Base-by-base conservation (phyloP, 2,888 invertebrate species). In the Pterobdella sp. region DNA sequence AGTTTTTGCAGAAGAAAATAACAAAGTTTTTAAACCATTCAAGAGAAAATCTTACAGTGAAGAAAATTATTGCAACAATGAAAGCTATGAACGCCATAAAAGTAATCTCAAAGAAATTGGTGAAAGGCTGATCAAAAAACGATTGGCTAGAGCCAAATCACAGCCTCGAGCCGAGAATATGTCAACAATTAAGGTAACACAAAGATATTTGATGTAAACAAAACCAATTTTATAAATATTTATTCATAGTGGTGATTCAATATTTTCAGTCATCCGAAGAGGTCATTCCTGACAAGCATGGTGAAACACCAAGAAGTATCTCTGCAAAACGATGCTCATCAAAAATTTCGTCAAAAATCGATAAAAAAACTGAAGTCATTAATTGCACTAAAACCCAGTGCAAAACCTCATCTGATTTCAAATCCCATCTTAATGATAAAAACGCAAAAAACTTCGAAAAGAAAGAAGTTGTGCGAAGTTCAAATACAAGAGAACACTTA, bases 131-230 rank as follows among this genome's bases (percentile, higher is more conserved):
- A 26, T 56, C 3, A 22, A 56, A 26, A 56, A 56, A 26, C 7
- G 60, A 56, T 22, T 56, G n/a, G 60, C 60, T 26, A 56, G 60
- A 22, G 60, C 60, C 60, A 56, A 56, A 26, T 56, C 60, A 3
- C 60, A 56, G n/a, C n/a, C 4, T 26, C 7, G 60, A 56, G 3
- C 7, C n/a, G 60, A 56, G n/a, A 26, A 26, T n/a, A n/a, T n/a
- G n/a, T n/a, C n/a, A n/a, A n/a, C n/a, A n/a, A n/a, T n/a, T n/a
- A n/a, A n/a, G n/a, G n/a, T n/a, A n/a, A n/a, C n/a, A n/a, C n/a
- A n/a, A n/a, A n/a, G n/a, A n/a, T n/a, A n/a, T n/a, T n/a, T n/a
- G n/a, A n/a, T n/a, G n/a, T n/a, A n/a, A n/a, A n/a, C n/a, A n/a
- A n/a, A n/a, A n/a, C n/a, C n/a, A n/a, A n/a, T n/a, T n/a, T n/a